These are phyloP conservation scores for Yasuhikotakia modesta DNA, from an alignment of 2,797 vertebrate genomes.

Conservation along the genomic window DNA sequence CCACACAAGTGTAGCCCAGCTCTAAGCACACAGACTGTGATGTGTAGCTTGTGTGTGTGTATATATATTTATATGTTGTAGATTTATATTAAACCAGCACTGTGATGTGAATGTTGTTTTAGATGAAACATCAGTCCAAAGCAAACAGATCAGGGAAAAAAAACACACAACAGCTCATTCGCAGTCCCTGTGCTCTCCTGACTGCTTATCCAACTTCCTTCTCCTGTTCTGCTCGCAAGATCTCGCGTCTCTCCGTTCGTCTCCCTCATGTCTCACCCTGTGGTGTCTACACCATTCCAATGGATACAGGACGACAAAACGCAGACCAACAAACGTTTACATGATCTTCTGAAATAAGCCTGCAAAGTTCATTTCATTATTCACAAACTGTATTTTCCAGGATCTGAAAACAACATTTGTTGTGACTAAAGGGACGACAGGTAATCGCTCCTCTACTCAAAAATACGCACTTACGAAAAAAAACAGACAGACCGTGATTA, in stretches of 20 bases:
- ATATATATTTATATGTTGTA: conserved; percentile 14
- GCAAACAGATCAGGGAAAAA: conserved; percentile 29
- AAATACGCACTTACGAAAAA: no score
- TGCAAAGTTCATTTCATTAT: conserved; percentile 32
- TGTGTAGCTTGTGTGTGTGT: no score
- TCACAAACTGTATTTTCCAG: background rate
- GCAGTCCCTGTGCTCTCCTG: background rate
- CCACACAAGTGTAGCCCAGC: background rate
- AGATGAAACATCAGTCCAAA: conserved; percentile 13
- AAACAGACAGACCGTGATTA: background rate
- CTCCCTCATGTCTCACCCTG: background rate
- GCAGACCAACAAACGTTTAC: background rate
- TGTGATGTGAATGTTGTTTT: conserved; percentile 28
- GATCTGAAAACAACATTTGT: no score
- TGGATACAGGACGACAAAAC: background rate
- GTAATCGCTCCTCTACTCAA: background rate
- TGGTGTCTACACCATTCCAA: background rate
- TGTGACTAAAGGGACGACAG: background rate
- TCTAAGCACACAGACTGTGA: conserved; percentile 2
- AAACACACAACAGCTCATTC: conserved; percentile 23
- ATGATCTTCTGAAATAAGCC: conserved; percentile 8
- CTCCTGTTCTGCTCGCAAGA: background rate
- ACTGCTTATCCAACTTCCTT: conserved; percentile 6
- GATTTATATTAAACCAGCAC: conserved; percentile 24
- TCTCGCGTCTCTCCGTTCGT: background rate